phyloP scores from a whole-genome alignment of 2,113 vertebrate species.

The Osmerus mordax region DNA sequence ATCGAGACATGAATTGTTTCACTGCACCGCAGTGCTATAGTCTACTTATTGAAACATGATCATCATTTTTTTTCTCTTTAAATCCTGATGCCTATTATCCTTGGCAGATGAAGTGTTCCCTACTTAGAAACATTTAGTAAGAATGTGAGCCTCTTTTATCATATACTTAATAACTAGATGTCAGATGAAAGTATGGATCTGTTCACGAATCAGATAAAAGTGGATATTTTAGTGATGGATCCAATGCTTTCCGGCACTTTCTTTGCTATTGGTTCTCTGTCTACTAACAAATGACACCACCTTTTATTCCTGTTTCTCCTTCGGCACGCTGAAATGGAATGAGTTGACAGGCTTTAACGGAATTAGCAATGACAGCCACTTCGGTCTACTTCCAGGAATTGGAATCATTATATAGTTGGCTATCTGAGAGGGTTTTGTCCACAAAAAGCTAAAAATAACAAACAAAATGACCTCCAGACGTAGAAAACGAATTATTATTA shows the following conservation, averaged over 20 bases:
- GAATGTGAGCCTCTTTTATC: slow-evolving; percentile 28
- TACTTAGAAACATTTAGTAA: slow-evolving; percentile 4
- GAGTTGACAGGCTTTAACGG: slow-evolving; percentile 30
- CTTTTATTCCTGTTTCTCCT: slow-evolving; percentile 39
- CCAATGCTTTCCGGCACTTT: not conserved
- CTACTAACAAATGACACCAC: slow-evolving; percentile 33
- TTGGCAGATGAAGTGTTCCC: not conserved
- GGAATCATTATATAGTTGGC: slow-evolving; percentile 22
- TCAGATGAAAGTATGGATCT: slow-evolving; percentile 29
- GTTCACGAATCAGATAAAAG: not conserved
- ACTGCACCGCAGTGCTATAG: too few relatives aligned
- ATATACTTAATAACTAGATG: slow-evolving; percentile 22
- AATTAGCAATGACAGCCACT: slow-evolving; percentile 44
- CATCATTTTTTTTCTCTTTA: too few relatives aligned
- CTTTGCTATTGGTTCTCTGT: slow-evolving; percentile 25
- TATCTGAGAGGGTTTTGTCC: slow-evolving; percentile 7
- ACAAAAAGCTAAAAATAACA: not conserved
- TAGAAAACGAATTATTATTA: too few relatives aligned
- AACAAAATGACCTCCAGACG: not conserved
- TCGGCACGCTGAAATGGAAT: slow-evolving; percentile 39
- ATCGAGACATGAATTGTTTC: too few relatives aligned
- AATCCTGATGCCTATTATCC: not conserved
- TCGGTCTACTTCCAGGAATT: slow-evolving; percentile 25
- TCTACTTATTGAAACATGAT: too few relatives aligned
- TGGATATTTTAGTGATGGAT: not conserved